phyloP scores from a whole-genome alignment of 2,113 vertebrate species.

The Rana temporaria region DNA sequence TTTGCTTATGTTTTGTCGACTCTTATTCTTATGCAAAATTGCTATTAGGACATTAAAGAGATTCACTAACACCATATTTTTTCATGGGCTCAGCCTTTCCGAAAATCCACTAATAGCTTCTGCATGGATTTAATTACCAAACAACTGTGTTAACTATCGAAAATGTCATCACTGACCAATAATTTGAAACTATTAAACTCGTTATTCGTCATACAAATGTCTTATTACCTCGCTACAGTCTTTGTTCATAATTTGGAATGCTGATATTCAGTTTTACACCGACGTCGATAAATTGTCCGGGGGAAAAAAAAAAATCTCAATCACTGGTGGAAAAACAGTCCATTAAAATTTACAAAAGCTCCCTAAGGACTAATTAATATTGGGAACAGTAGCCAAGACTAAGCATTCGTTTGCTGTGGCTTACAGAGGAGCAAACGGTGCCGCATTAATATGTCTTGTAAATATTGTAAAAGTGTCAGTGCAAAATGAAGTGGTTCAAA shows the following conservation, averaged over 20 bases:
- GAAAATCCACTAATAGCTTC: constrained; percentile 10
- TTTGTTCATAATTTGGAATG: not conserved
- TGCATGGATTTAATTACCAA: not conserved
- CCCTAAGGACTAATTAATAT: constrained; percentile 40
- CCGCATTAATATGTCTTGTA: constrained; percentile 31
- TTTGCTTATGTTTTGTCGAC: no score
- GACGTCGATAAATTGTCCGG: constrained; percentile 33
- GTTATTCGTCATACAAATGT: not conserved
- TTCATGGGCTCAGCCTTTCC: not conserved
- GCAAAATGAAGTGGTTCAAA: constrained; percentile 17
- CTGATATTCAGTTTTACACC: constrained; percentile 4
- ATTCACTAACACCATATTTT: not conserved
- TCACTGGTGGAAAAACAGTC: constrained; percentile 31
- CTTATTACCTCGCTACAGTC: constrained; percentile 3
- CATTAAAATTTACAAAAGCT: constrained; percentile 22
- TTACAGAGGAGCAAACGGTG: not conserved
- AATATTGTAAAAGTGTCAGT: constrained; percentile 34
- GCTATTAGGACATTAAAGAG: no score
- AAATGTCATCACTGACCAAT: constrained; percentile 37
- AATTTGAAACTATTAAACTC: constrained; percentile 14
- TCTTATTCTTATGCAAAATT: no score
- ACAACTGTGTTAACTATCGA: constrained; percentile 19
- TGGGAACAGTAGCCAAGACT: constrained; percentile 24
- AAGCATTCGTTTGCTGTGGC: constrained; percentile 13
- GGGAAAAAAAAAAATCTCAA: constrained; percentile 6